Conservation (phyloP, 2,888 invertebrate species). For the Caenorhabditis uteleia region DNA sequence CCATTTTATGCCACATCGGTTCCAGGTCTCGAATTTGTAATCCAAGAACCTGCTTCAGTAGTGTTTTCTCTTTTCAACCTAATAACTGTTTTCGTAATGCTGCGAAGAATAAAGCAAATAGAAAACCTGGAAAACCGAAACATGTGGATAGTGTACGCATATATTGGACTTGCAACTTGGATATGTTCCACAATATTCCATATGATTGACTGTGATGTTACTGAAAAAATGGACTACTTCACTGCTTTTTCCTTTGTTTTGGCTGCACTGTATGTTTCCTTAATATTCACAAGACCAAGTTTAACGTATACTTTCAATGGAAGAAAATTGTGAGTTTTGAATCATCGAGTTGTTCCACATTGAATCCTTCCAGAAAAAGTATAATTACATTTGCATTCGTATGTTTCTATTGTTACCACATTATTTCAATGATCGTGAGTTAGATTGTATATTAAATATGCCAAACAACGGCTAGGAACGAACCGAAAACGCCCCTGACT, state of each 20-base stretch:
- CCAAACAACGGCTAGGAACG: too few species aligned
- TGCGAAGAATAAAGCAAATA: constrained; percentile 13
- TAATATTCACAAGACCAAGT: constrained; percentile 28
- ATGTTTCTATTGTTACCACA: constrained; percentile 24
- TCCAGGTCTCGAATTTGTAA: constrained; percentile 15
- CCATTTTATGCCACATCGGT: constrained; percentile 55
- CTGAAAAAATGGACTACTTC: constrained; percentile 64
- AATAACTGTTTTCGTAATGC: constrained; percentile 39
- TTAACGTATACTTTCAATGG: constrained; percentile 12
- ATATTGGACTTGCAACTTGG: constrained; percentile 52
- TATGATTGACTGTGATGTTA: constrained; percentile 53
- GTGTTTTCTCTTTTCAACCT: constrained; percentile 61
- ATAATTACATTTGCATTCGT: constrained; percentile 5
- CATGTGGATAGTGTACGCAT: constrained; percentile 52
- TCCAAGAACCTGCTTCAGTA: constrained; percentile 62
- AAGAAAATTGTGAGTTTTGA: constrained; percentile 12
- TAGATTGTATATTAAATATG: neutral
- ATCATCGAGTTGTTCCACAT: neutral
- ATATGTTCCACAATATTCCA: constrained; percentile 59
- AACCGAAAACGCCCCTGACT: too few species aligned
- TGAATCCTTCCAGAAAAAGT: constrained; percentile 7
- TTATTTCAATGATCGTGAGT: constrained; percentile 31
- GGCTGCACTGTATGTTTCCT: constrained; percentile 45
- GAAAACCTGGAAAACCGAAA: constrained; percentile 14
- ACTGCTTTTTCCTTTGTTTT: constrained; percentile 43